phyloP scores from a whole-genome alignment of 1,140 invertebrate genomes.

The Penaeus chinensis region DNA sequence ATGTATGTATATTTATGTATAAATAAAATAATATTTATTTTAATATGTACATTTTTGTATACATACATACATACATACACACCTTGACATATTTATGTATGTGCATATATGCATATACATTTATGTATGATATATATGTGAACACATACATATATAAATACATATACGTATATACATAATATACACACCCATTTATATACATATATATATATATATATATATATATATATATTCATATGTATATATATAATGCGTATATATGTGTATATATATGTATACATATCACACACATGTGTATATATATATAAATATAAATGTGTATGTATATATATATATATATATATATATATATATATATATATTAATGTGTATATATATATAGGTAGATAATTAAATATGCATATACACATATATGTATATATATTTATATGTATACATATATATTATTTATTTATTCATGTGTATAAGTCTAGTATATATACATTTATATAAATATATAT shows the following conservation, averaged over 20 bases:
- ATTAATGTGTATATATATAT: neutral
- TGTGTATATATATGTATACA: too few relatives aligned
- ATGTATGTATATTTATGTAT: neutral
- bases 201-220: slow-evolving; percentile 22
- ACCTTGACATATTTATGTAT: too few relatives aligned
- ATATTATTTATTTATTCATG: neutral
- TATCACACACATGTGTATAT: too few relatives aligned
- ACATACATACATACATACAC: too few relatives aligned
- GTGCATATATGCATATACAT: too few relatives aligned
- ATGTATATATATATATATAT: neutral
- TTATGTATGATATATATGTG: too few relatives aligned
- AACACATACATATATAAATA: too few relatives aligned
- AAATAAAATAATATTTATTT: neutral
- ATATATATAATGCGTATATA: neutral
- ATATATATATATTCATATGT: slow-evolving; percentile 9
- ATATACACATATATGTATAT: neutral
- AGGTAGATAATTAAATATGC: too few relatives aligned
- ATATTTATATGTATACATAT: neutral
- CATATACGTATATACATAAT: neutral
- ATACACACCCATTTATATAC: neutral
- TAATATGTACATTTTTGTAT: too few relatives aligned
- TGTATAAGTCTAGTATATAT: neutral
- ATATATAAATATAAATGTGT: neutral
- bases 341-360: neutral
- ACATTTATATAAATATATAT: neutral